Percentiles rank a stretch among this genome's conserved stretches.
Conservation (phyloP, 2,797 vertebrate genomes). For the Carduelis carduelis region DNA sequence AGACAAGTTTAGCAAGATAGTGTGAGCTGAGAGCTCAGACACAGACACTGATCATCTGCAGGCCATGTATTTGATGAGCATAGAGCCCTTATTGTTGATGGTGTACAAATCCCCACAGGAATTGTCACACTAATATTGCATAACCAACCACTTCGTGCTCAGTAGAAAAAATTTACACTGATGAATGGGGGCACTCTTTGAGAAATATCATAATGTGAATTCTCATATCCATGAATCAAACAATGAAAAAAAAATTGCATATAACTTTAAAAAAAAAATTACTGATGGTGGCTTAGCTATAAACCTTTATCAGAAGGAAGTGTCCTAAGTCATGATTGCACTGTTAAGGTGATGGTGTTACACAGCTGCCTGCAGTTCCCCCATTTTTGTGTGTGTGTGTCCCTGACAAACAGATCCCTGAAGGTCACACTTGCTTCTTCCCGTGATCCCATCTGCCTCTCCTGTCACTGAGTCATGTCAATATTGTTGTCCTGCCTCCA, state of each 20-base stretch:
- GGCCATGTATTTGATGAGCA: not conserved
- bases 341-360: fast-evolving
- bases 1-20: slow-evolving; percentile 32
- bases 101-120: not conserved
- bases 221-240: not conserved
- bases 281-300: not conserved
- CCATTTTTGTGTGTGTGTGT: not conserved
- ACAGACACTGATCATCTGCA: not conserved
- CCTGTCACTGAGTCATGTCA: not conserved
- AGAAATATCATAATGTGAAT: not conserved
- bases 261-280: not conserved
- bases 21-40: not conserved
- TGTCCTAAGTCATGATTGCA: not conserved
- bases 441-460: fast-evolving
- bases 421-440: not conserved
- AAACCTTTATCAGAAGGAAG: not conserved
- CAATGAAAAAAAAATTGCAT: not conserved
- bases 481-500: not conserved
- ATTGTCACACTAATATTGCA: not conserved
- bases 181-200: not conserved
- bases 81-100: slow-evolving; percentile 19
- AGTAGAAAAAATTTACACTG: not conserved
- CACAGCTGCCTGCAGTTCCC: not conserved
- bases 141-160: not conserved
- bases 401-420: not conserved